Conservation (phyloP, 2,113 vertebrate genomes). For the Propithecus coquereli region DNA sequence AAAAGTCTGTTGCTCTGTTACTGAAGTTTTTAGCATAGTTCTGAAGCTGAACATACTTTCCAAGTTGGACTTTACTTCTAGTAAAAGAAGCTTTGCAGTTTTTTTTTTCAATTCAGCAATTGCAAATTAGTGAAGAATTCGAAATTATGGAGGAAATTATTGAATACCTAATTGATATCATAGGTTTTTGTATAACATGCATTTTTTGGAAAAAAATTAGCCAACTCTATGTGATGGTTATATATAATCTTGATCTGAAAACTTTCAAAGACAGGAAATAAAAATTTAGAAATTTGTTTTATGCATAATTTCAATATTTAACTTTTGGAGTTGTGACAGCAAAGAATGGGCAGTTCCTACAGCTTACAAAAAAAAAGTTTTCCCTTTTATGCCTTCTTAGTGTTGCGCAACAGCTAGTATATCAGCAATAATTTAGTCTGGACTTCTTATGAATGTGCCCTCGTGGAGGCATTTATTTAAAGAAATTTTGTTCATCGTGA, state of each 20-base stretch:
- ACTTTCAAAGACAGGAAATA: background rate
- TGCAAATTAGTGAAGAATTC: background rate
- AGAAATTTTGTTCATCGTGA: background rate
- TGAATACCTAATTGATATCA: background rate
- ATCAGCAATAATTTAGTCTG: background rate
- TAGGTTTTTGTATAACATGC: background rate
- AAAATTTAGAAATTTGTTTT: conserved; percentile 8
- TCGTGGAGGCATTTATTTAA: background rate
- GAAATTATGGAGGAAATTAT: background rate
- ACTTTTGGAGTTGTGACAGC: background rate
- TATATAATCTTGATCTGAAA: background rate
- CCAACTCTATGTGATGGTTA: background rate
- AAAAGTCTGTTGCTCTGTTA: background rate
- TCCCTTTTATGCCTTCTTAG: background rate
- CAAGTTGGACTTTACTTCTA: conserved; percentile 8
- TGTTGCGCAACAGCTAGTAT: background rate
- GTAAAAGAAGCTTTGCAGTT: background rate
- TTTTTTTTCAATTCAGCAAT: background rate
- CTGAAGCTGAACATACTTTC: background rate
- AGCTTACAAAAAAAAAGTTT: background rate
- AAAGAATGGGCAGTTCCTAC: background rate
- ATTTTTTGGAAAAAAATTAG: background rate
- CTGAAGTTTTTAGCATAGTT: background rate
- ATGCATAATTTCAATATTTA: background rate
- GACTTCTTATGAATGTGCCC: background rate